These are phyloP conservation scores for Aspidoscelis tigris DNA, from an alignment of 2,113 vertebrate species.

Conservation along the genomic window DNA sequence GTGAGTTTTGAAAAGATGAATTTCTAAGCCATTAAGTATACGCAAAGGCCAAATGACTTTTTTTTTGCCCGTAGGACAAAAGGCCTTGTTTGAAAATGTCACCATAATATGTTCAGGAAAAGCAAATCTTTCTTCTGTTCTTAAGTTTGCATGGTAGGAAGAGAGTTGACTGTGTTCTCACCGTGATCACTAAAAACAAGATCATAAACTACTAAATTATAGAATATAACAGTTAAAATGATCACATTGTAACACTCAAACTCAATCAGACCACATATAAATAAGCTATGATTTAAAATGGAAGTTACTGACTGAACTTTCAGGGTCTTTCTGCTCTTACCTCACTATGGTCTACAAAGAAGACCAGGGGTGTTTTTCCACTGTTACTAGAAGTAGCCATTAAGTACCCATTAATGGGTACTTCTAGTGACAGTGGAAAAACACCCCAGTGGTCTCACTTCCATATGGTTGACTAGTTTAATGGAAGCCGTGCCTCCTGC, in stretches of 20 bases:
- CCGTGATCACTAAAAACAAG: not conserved
- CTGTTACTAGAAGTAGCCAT: no score
- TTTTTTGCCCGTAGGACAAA: not conserved
- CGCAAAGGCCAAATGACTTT: not conserved
- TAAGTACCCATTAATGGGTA: no score
- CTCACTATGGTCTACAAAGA: no score
- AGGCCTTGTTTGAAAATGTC: not conserved
- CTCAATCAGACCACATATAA: not conserved
- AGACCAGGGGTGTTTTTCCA: no score
- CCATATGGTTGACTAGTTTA: no score
- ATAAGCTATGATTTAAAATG: no score
- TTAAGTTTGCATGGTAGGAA: not conserved
- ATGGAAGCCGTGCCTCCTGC: no score
- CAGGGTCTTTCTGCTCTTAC: no score
- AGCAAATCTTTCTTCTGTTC: not conserved
- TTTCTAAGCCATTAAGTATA: not conserved
- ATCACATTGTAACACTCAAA: not conserved
- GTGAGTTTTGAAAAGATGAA: conserved; percentile 69
- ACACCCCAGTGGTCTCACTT: no score
- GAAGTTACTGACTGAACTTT: no score
- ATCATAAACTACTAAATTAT: not conserved
- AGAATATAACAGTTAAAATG: not conserved
- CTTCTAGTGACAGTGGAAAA: no score
- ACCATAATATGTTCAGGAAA: not conserved
- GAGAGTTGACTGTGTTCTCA: not conserved